Percentiles rank a stretch among this genome's conserved stretches.
Conservation (phyloP, 2,113 vertebrate genomes). For the Rallus limicola region DNA sequence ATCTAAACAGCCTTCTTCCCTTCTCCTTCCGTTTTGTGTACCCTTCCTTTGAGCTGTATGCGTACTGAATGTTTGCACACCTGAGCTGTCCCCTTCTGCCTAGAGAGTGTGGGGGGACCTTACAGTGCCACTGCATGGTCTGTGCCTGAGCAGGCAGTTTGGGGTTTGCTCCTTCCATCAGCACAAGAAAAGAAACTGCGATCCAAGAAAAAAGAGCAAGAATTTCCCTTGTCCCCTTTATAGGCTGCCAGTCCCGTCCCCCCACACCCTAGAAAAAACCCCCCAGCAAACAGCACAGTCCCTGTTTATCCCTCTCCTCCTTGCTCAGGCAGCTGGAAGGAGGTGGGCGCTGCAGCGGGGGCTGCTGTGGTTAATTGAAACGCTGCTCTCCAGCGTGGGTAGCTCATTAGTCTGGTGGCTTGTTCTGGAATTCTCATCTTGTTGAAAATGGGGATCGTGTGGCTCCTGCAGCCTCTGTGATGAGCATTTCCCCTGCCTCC, state of each 20-base stretch:
- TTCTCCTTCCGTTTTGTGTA: background rate
- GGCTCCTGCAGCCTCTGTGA: constrained; percentile 22
- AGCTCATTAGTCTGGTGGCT: constrained; percentile 54
- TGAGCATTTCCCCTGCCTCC: background rate
- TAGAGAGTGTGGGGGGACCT: background rate
- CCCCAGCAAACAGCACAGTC: background rate
- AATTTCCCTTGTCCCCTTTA: background rate
- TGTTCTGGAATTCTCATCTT: constrained; percentile 57
- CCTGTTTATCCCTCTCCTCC: background rate
- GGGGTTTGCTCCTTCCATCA: background rate
- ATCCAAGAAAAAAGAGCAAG: background rate
- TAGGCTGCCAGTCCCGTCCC: background rate
- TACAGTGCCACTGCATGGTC: background rate
- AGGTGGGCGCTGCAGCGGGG: background rate
- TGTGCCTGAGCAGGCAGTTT: background rate
- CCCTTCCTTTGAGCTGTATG: background rate
- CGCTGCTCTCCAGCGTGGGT: background rate
- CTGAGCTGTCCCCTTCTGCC: background rate
- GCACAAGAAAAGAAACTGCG: background rate
- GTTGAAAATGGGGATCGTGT: constrained; percentile 16
- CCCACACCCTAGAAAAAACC: accelerated
- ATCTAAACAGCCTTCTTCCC: background rate
- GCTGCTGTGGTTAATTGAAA: constrained; percentile 16
- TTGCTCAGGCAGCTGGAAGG: background rate
- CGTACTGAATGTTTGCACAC: background rate